Conservation (phyloP, 2,113 vertebrate genomes). For the Girardinichthys multiradiatus region DNA sequence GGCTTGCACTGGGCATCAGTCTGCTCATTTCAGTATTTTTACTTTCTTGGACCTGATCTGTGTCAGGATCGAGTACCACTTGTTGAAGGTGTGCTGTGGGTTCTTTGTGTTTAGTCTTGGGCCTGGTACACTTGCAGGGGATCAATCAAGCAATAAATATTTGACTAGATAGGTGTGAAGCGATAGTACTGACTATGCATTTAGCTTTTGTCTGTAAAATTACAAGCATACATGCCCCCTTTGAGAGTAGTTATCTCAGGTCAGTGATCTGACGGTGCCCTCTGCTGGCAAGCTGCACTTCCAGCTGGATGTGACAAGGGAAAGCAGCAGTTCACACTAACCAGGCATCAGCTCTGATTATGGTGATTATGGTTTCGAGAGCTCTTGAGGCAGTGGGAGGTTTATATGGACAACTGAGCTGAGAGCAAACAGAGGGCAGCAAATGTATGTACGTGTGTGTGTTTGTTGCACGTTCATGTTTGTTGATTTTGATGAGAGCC, state of each 20-base stretch:
- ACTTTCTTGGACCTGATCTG: neutral
- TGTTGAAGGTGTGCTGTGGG: neutral
- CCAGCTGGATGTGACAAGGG: constrained; percentile 81
- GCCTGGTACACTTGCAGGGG: neutral
- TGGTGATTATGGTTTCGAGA: constrained; percentile 85
- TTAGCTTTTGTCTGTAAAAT: neutral
- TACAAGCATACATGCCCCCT: neutral
- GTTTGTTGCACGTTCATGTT: constrained; percentile 7
- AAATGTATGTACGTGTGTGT: constrained; percentile 10
- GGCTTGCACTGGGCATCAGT: neutral
- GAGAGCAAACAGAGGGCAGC: constrained; percentile 16
- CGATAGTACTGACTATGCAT: neutral
- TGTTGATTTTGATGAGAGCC: constrained; percentile 14
- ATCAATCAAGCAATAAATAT: neutral
- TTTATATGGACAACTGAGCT: constrained; percentile 64
- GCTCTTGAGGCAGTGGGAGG: constrained; percentile 79
- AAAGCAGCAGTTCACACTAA: constrained; percentile 84
- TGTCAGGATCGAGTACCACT: neutral
- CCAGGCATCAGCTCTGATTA: constrained; percentile 88
- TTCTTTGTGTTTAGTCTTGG: neutral
- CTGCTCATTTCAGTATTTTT: neutral
- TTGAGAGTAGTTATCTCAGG: neutral
- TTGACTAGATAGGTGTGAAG: neutral
- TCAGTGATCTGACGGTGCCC: constrained; percentile 36
- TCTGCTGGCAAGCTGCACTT: constrained; percentile 72